These are phyloP conservation scores for Poeciliopsis paucimaculata DNA, from an alignment of 2,797 vertebrate species.

Conservation along the genomic window DNA sequence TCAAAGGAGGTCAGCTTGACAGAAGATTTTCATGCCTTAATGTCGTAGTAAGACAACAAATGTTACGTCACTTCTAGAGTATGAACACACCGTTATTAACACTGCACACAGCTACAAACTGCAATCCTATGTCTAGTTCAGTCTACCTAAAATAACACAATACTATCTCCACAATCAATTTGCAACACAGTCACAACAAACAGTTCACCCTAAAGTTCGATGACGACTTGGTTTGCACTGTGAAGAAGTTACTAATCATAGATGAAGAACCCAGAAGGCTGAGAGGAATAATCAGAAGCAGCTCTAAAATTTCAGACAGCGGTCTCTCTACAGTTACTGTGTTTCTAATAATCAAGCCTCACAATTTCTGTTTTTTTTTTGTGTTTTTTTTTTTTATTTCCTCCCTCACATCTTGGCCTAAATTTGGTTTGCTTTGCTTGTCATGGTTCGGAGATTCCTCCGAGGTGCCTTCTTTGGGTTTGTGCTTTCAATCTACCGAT, in stretches of 20 bases:
- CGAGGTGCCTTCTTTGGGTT: slow-evolving; percentile 80
- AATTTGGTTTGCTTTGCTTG: slow-evolving; percentile 59
- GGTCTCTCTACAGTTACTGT: slow-evolving; percentile 73
- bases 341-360: slow-evolving; percentile 69
- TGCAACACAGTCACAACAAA: slow-evolving; percentile 76
- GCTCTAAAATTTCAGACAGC: slow-evolving; percentile 52
- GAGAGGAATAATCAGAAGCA: slow-evolving; percentile 60
- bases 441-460: slow-evolving; percentile 42
- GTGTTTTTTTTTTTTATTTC: neutral
- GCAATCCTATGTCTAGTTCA: slow-evolving; percentile 71
- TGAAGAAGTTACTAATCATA: slow-evolving; percentile 51
- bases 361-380: slow-evolving; percentile 33
- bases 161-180: slow-evolving; percentile 73
- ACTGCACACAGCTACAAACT: slow-evolving; percentile 80
- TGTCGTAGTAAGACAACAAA: slow-evolving; percentile 73
- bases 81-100: slow-evolving; percentile 79
- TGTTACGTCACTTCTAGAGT: slow-evolving; percentile 77
- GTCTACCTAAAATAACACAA: slow-evolving; percentile 73
- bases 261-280: slow-evolving; percentile 46
- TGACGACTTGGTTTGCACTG: slow-evolving; percentile 54
- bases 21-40: slow-evolving; percentile 77
- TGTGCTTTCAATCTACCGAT: slow-evolving; percentile 79
- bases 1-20: slow-evolving; percentile 78
- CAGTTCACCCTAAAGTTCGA: slow-evolving; percentile 59
- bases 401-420: slow-evolving; percentile 35